phyloP scores from a whole-genome alignment of 2,888 invertebrate genomes.

The Aphelenchoides bicaudatus region DNA sequence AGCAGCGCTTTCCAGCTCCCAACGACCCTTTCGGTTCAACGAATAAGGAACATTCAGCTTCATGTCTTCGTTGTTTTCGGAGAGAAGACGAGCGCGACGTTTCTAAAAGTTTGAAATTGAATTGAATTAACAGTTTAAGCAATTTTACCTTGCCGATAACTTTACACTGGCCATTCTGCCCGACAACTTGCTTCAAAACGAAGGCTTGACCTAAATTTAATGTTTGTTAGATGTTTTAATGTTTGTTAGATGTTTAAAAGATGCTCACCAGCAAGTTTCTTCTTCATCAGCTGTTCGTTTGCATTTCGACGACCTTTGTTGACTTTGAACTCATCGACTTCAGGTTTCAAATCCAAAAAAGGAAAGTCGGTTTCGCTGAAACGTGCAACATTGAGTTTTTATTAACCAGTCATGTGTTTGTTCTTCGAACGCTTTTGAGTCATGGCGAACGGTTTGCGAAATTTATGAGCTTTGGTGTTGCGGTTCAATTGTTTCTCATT shows the following conservation, averaged over 20 bases:
- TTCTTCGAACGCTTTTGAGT: no score
- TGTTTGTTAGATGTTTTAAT: no score
- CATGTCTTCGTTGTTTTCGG: conserved; percentile 46
- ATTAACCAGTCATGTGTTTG: not conserved
- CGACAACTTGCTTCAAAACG: conserved; percentile 25
- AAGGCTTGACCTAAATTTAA: conserved; percentile 34
- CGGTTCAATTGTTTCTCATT: not conserved
- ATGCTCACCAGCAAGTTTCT: conserved; percentile 25
- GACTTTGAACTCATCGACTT: conserved; percentile 32
- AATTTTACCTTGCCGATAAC: conserved; percentile 22
- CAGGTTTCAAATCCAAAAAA: conserved; percentile 39
- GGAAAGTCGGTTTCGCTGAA: conserved; percentile 50
- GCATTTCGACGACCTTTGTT: conserved; percentile 29
- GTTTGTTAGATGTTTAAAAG: no score
- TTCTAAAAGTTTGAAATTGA: conserved; percentile 31
- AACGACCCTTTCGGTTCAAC: conserved; percentile 52
- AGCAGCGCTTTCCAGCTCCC: conserved; percentile 37
- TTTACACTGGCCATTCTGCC: not conserved
- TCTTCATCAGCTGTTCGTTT: conserved; percentile 21
- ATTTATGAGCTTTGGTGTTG: no score
- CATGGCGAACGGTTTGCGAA: no score
- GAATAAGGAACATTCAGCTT: conserved; percentile 48
- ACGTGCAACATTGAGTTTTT: conserved; percentile 4
- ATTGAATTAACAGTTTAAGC: conserved; percentile 1
- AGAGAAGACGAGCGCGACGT: conserved; percentile 47